phyloP scores from a whole-genome alignment of 2,888 invertebrate species.

The Pemphredon lugubris region DNA sequence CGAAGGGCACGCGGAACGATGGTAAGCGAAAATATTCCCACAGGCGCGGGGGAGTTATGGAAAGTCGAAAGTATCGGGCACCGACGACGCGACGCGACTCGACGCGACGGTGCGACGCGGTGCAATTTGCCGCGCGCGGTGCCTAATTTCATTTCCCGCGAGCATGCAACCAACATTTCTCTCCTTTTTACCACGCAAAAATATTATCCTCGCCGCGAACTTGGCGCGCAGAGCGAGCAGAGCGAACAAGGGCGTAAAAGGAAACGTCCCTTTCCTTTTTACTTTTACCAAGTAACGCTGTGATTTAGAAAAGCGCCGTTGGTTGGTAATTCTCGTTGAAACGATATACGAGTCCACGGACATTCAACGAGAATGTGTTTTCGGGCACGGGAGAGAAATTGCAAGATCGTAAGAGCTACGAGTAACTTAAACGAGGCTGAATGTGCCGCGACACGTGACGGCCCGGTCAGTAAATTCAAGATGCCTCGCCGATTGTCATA shows the following conservation, averaged over 20 bases:
- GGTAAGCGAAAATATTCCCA: constrained; percentile 47
- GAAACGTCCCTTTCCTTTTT: too few relatives aligned
- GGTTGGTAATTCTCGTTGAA: too few relatives aligned
- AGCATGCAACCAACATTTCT: neutral
- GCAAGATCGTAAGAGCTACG: constrained; percentile 3
- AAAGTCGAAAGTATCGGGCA: constrained; percentile 32
- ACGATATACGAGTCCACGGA: neutral
- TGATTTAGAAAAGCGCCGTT: neutral
- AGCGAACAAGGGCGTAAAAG: too few relatives aligned
- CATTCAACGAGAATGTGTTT: neutral
- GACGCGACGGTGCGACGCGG: neutral
- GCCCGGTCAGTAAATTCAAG: constrained; percentile 32
- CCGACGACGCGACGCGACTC: constrained; percentile 5
- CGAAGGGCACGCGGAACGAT: constrained; percentile 9
- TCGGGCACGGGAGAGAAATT: neutral
- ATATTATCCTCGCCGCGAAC: neutral
- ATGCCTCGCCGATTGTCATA: constrained; percentile 51
- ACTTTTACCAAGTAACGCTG: neutral
- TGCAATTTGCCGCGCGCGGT: constrained; percentile 31
- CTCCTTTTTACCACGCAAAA: neutral
- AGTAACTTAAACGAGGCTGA: constrained; percentile 18
- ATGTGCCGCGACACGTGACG: constrained; percentile 3
- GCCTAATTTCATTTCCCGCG: constrained; percentile 15
- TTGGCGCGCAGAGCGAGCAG: neutral
- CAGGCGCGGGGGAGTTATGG: constrained; percentile 22